These are phyloP conservation scores for Tuta absoluta DNA, from an alignment of 2,888 invertebrate species.

Conservation along the genomic window DNA sequence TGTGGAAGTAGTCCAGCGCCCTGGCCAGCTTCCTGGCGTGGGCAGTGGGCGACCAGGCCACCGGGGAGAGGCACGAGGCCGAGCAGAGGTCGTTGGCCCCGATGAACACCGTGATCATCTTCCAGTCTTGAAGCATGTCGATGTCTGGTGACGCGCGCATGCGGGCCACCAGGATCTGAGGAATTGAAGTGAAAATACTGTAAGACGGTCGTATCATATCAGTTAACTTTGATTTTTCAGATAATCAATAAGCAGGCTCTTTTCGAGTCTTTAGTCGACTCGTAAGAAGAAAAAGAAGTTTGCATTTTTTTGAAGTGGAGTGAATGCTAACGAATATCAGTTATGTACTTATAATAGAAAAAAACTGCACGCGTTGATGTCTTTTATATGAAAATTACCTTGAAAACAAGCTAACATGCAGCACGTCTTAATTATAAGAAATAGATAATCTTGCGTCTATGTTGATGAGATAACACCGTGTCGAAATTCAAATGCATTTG, in stretches of 20 bases:
- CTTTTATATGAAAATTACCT: neutral
- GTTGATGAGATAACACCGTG: neutral
- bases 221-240: no score
- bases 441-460: no score
- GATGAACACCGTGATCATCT: slow-evolving; percentile 88
- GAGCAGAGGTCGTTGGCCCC: slow-evolving; percentile 90
- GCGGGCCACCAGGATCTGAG: slow-evolving; percentile 82
- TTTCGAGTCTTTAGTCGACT: no score
- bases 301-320: no score
- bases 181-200: neutral
- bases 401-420: no score
- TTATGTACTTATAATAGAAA: neutral
- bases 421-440: no score
- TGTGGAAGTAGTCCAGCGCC: slow-evolving; percentile 85
- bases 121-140: slow-evolving; percentile 84
- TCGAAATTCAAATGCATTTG: neutral
- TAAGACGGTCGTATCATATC: no score
- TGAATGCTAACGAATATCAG: no score
- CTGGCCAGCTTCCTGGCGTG: slow-evolving; percentile 83
- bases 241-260: no score
- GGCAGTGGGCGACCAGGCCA: slow-evolving; percentile 82
- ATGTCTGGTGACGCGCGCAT: slow-evolving; percentile 83
- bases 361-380: slow-evolving; percentile 1
- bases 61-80: slow-evolving; percentile 83
- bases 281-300: no score